These are phyloP conservation scores for Venusia cambrica DNA, from an alignment of 2,888 invertebrate genomes.

Conservation along the genomic window DNA sequence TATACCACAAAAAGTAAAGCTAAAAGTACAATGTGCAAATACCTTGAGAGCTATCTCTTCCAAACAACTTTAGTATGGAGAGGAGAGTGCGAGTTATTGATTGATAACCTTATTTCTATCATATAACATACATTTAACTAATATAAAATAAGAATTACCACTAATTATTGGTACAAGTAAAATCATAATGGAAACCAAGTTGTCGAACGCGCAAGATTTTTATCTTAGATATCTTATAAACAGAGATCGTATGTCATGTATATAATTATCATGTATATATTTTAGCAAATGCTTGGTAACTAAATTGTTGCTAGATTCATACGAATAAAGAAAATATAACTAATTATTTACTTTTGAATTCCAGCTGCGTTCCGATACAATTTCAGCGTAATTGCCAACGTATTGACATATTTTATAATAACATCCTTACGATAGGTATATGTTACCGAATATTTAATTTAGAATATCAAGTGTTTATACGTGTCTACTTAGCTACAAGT, in stretches of 20 bases:
- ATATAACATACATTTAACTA: constrained; percentile 11
- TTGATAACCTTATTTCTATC: no score
- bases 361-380: constrained; percentile 8
- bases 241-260: no score
- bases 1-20: no score
- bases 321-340: constrained; percentile 4
- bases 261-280: no score
- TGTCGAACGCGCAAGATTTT: no score
- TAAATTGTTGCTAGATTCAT: no score
- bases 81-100: no score
- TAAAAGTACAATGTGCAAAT: no score
- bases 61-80: no score
- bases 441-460: constrained; percentile 3
- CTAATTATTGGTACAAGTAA: constrained; percentile 4
- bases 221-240: no score
- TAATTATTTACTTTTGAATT: not conserved
- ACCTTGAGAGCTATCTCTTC: no score
- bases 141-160: constrained; percentile 4
- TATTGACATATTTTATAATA: constrained; percentile 2
- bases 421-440: constrained; percentile 1
- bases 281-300: no score
- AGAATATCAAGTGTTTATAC: constrained; percentile 3
- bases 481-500: constrained; percentile 6
- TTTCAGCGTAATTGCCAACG: constrained; percentile 1
- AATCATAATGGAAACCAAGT: constrained; percentile 6